phyloP scores from a whole-genome alignment of 2,113 vertebrate species.

The mouse (Mus musculus) region GRCm39 chr17:78916501-78917000 shows the following conservation, averaged over 20 bases:
- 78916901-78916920: background rate
- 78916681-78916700: too few relatives aligned
- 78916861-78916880: background rate
- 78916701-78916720: too few relatives aligned
- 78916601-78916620: too few relatives aligned
- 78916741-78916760: background rate
- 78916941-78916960: background rate
- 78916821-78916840: background rate
- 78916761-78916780: accelerated
- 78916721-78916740: background rate
- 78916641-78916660: background rate
- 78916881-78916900: background rate
- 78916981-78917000: background rate
- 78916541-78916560: background rate
- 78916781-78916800: background rate
- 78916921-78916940: background rate
- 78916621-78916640: background rate
- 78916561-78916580: too few relatives aligned
- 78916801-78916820: background rate
- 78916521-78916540: background rate
- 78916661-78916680: background rate
- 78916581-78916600: too few relatives aligned
- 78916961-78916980: background rate
- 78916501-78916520: background rate
- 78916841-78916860: background rate